phyloP scores from a whole-genome alignment of 2,113 vertebrate genomes.

The Perca schrenkii region DNA sequence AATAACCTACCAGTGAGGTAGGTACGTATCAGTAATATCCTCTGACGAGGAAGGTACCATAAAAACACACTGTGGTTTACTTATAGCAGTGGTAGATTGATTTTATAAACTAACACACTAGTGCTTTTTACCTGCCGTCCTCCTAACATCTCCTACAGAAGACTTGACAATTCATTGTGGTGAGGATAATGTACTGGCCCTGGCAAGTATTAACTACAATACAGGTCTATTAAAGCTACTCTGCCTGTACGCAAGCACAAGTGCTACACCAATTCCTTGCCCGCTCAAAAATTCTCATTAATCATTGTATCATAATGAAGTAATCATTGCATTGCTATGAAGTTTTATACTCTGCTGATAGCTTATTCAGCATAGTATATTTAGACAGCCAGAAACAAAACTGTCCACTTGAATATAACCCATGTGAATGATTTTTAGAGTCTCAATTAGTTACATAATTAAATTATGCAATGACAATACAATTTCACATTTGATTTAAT shows the following conservation, averaged over 20 bases:
- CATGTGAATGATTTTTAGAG: neutral
- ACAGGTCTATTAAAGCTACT: neutral
- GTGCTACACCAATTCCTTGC: neutral
- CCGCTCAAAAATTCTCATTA: neutral
- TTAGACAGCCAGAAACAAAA: constrained; percentile 5
- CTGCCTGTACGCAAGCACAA: neutral
- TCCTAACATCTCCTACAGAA: constrained; percentile 1
- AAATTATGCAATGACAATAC: neutral
- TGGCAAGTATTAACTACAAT: constrained; percentile 9
- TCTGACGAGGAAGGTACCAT: constrained; percentile 16
- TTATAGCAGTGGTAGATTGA: neutral
- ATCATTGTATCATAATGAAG: neutral
- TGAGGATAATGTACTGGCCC: neutral
- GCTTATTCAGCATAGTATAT: neutral
- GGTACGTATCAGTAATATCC: constrained; percentile 13
- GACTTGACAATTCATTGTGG: neutral
- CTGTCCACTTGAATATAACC: neutral
- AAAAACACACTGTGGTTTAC: constrained; percentile 24
- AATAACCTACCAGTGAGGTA: constrained; percentile 15
- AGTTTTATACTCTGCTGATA: neutral
- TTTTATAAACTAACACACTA: constrained; percentile 1
- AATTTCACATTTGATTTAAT: constrained; percentile 19
- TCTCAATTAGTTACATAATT: neutral
- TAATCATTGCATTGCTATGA: neutral
- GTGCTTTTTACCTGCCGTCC: constrained; percentile 6